Base-by-base conservation (phyloP, 2,113 vertebrate genomes). In the Embiotoca jacksoni region DNA sequence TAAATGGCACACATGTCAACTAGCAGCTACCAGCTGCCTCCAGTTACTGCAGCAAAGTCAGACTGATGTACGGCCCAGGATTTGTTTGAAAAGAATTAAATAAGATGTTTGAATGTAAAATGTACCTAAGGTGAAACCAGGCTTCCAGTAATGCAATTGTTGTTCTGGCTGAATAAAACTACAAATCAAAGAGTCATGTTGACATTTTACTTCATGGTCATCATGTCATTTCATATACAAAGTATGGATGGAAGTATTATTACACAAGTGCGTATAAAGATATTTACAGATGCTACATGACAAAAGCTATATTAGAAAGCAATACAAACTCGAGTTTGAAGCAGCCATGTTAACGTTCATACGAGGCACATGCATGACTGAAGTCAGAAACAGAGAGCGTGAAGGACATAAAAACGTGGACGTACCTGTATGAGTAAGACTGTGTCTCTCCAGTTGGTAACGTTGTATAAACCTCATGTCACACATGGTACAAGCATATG, bases 401-500 rank as follows among this genome's bases (percentile, higher is more conserved):
- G 41, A 57, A 14, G 9, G 7, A 35, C 11, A 73, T 9, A 52
- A 47, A 55, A 63, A n/a, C 9, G 47, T 41, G 31, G 30, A 86
- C 91, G 1, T 93, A 94, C 93, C 93, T 73, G 93, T 94, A 77
- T 94, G 93, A 71, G 93, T 94, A 33, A 94, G 93, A 81, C 91
- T 94, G 91, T 94, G 93, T 85, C 93, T 88, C 87, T 94, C 92
- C 86, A 94, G 92, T 66, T 94, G 93, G 85, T 94, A 94, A 74
- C 93, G 93, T 75, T 94, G 93, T 79, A 94, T 93, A 81, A 93
- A 94, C 68, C 93, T 83, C 93, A 92, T 94, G 87, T 94, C 93
- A 91, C 93, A 94, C 92, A 94, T 93, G 76, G 93, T 93, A 61
- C 93, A 94, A 89, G 93, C 93, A 81, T 94, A 94, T 11, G 93